Base-by-base conservation (phyloP, 2,797 vertebrate species). In the Threskiornis aethiopicus region DNA sequence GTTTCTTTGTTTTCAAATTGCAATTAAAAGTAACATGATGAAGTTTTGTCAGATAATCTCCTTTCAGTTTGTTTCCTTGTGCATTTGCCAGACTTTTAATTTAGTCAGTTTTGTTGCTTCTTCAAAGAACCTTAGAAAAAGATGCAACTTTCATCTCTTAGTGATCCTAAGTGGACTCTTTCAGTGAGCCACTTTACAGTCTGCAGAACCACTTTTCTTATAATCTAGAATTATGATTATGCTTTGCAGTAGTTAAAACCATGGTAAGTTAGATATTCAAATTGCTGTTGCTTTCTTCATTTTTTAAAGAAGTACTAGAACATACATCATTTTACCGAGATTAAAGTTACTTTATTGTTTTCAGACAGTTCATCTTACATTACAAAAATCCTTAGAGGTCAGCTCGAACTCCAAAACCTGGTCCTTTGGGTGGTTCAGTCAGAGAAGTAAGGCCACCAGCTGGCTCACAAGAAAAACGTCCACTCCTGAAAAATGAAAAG, bases 391-490 rank as follows among this genome's bases (percentile, higher is more conserved):
- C 86, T 98, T 98, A 99, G 96, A 99, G 98, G 94, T 99, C 99
- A 35, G 98, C 41, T 98, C 99, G 99, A 57, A 99, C 99, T 89
- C 99, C 99, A 90, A 99, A 98, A 33, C 99, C 99, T 57, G 99
- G 99, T 96, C 99, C 99, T 96, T 97, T 98, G 25, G 99, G 99
- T 94, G 99, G 99, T 97, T 98, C 99, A 47, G 98, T 99, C 97
- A 99, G 98, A 90, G 99, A 99, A 39, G 99, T 99, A 93, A 99
- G 97, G 84, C 99, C 99, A 82, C 99, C 99, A 51, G 99, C 99
- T 86, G 99, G 99, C 97, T 99, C 99, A 97, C 99, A 99, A 55
- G 99, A 99, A 97, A 99, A 99, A 93, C 99, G 99, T 6, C 99
- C 99, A 61, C 76, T 98, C 98, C 99, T 99, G 91, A 44, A 98